Base-by-base conservation (phyloP, 2,113 vertebrate genomes). In the Phyllopteryx taeniolatus region DNA sequence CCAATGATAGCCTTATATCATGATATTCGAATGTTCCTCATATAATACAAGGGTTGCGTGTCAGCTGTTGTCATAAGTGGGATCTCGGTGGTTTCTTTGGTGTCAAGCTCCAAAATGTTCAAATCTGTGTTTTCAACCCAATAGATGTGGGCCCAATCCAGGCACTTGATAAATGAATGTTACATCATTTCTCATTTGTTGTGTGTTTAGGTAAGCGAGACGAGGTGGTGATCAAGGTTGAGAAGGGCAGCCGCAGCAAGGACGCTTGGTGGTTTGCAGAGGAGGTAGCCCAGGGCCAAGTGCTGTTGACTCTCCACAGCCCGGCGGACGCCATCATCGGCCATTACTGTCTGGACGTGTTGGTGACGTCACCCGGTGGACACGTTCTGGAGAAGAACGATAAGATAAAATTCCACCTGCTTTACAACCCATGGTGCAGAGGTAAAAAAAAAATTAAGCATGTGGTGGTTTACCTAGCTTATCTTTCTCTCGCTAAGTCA, bases 371-470 rank as follows among this genome's bases (percentile, higher is more conserved):
- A 27, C 78, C 80, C 0, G 88, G 89, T 0, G 87, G 78, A 79
- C 89, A 67, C 80, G 72, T 90, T 3, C 17, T 84, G 71, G 89
- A 89, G 68, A 39, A 87, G 81, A 85, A 83, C 27, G 56, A 86
- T 8, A 51, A 90, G 87, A 79, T 89, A 0, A 79, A 86, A 17
- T 96, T 99, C 79, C 83, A 94, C 78, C 79, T 99, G 59, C 95
- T 99, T 70, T 99, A 95, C 68, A 99, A 99, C 73, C 96, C 96
- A 0, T 99, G 97, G 96, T 95, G 93, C 82, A 88, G 90, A 94
- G 95, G 97, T 99, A 89, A 81, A 57, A 46, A 11, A 69, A 1
- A 9, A 43, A 42, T n/a, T 9, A 8, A 59, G 17, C 20, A 13
- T 14, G 4, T 43, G 3, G 17, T 20, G 4, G 56, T 31, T 8